Base-by-base conservation (phyloP, 1,140 invertebrate genomes). In the Lasioglossum baleicum region DNA sequence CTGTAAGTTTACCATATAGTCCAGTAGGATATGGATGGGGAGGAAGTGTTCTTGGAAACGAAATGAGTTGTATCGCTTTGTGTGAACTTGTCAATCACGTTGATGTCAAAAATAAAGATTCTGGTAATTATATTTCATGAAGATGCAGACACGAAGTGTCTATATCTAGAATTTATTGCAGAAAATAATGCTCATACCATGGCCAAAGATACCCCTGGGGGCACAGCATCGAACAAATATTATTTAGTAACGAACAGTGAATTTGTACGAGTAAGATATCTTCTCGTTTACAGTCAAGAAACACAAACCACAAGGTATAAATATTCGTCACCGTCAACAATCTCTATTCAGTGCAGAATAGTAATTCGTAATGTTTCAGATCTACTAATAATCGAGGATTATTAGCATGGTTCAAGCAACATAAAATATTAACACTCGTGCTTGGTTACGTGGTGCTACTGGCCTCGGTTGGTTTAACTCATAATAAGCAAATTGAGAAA, bases 191-290 rank as follows among this genome's bases (percentile, higher is more conserved):
- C 81, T 69, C 87, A 91, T 80, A 92, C 92, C 68, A 90, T 91
- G 7, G 90, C 92, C 35, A 81, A 84, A 60, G 91, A 93, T 84
- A 93, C 94, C 70, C 90, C 92, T 80, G 94, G 93, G 53, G 94
- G 94, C 69, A 94, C 93, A 88, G 93, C 96, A 67, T 96, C 95
- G 58, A 93, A 95, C 71, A 96, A 96, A 83, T 96, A 96, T 91
- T 96, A 96, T 88, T 91, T 97, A 65, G 96, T 97, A 35, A 94
- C 94, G 67, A 97, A 97, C 86, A 96, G 95, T 90, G 96, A 97
- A 85, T 91, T 97, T 75, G 93, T 97, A 15, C 94, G 96, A 86
- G 93, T 97, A 13, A 94, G 96, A 71, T 97, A 97, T 91, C 91
- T 98, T 22, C 92, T 98, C 31, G 94, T 98, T 20, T 98, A 97